Percentiles rank a stretch among this genome's conserved stretches.
phyloP scores from a whole-genome alignment of 1,140 invertebrate species.

The Drosophila truncata region DNA sequence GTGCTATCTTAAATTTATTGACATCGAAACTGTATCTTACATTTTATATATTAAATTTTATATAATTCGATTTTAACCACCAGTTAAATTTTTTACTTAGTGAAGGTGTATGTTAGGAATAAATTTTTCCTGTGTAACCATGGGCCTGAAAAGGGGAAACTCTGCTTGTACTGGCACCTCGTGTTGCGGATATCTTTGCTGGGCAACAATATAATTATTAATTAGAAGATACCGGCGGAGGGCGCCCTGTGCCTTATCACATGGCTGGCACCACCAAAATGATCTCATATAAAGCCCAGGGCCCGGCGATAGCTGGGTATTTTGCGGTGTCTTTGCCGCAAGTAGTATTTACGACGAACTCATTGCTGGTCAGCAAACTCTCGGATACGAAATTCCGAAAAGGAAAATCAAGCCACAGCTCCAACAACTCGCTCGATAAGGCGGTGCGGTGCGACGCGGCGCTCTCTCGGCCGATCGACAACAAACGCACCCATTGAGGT shows the following conservation, averaged over 20 bases:
- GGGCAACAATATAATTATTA: conserved; percentile 42
- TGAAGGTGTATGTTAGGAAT: not conserved
- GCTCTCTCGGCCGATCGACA: conserved; percentile 16
- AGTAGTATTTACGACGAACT: conserved; percentile 18
- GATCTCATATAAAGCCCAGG: conserved; percentile 24
- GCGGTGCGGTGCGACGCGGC: not conserved
- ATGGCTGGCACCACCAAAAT: conserved; percentile 9
- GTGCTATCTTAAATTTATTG: too few species aligned
- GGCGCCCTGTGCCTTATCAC: conserved; percentile 26
- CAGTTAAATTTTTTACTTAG: not conserved
- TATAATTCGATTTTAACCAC: not conserved
- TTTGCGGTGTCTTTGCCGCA: conserved; percentile 17
- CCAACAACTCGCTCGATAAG: conserved; percentile 18
- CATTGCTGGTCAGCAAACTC: conserved; percentile 36
- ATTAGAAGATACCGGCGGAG: conserved; percentile 28
- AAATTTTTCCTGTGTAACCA: not conserved
- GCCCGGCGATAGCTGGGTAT: conserved; percentile 5
- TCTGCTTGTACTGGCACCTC: not conserved
- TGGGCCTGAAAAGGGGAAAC: not conserved
- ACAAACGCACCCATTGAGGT: conserved; percentile 39
- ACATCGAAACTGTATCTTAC: not conserved
- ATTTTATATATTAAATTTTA: not conserved
- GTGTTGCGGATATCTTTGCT: conserved; percentile 14
- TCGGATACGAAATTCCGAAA: conserved; percentile 28
- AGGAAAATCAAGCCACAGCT: conserved; percentile 4